Evolutionary conservation across 2,113 vertebrate genomes (phyloP), one percentile per base, ranked within the genome.

Genomic region (Synchiropus splendidus): DNA sequence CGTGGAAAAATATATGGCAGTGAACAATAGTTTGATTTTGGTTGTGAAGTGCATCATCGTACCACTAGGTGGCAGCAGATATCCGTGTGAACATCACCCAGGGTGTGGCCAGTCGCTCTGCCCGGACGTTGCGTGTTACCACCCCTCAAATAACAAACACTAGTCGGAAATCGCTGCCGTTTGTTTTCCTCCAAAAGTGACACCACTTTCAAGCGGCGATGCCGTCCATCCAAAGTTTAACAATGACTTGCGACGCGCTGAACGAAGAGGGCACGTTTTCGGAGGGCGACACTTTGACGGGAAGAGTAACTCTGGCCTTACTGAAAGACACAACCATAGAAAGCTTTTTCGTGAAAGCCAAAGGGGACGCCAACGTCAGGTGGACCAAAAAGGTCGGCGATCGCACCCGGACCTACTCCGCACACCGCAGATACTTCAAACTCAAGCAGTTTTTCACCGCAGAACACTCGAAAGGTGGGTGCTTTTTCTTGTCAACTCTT

Each of bases 381-480:
- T 85, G 84, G 84, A 53, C 62, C 1, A 32, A 18, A 9, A 47
- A 6, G 2, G 10, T 1, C 0, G 60, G 56, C 6, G 62, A 70
- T 1, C 1, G 1, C 2, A 63, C 2, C 1, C 1, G 21, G 0
- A 47, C 41, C 0, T 78, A 81, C 54, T 36, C 27, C 0, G 51
- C 66, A 2, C 32, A 65, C 18, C 66, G 32, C 11, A 77, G 75
- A 65, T 79, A 74, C 10, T 87, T 85, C 35, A 87, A 87, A 48
- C n/a, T 78, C 14, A 84, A 81, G 40, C 48, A 77, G 14, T 67
- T 72, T 31, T 45, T 87, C 0, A 71, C 79, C 18, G 33, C 51
- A 5, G 59, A 64, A 37, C 16, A 8, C 9, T 2, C 51, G 0
- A 51, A 60, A 8, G 78, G 81, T 77, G 46, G 12, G 67, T 12